Base-by-base conservation (phyloP, 2,888 invertebrate genomes). In the Hedychridium roseum region DNA sequence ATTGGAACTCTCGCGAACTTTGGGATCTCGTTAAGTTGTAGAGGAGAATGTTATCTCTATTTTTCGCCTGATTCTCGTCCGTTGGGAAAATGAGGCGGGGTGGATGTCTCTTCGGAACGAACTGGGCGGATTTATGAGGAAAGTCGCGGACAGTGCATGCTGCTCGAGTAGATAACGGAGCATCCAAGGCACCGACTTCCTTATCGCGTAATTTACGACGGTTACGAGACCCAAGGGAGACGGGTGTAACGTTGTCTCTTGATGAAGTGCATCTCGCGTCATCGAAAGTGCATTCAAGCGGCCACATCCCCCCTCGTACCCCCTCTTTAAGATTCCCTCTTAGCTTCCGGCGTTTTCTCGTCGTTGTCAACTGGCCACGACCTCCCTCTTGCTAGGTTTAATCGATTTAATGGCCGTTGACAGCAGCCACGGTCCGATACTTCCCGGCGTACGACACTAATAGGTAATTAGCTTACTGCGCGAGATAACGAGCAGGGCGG, bases 201-300 rank as follows among this genome's bases (percentile, higher is more conserved):
- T 68, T 68, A 68, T 68, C 68, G 59, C 48, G 45, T 62, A 60
- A 66, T 68, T 68, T 68, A 68, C 64, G 68, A 65, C 59, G 47
- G 46, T 49, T 38, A n/a, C n/a, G n/a, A n/a, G n/a, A n/a, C n/a
- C n/a, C n/a, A n/a, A n/a, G n/a, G 28, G 39, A 43, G 42, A 27
- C 32, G 30, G 37, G 11, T 38, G 41, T 23, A 38, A 15, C 21
- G 30, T 7, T n/a, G n/a, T n/a, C n/a, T n/a, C n/a, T n/a, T 30
- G 7, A 30, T 30, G 14, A 14, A 30, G 12, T 4, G 7, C 2
- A 27, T 27, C 9, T 27, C n/a, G 11, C 11, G 11, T 27, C 11
- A 27, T 27, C 9, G 27, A n/a, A 27, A 27, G 27, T 27, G 11
- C 9, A n/a, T n/a, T 27, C 27, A 27, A 11, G 32, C 32, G 15